phyloP scores from a whole-genome alignment of 1,140 invertebrate species.

The Drosophila sproati region DNA sequence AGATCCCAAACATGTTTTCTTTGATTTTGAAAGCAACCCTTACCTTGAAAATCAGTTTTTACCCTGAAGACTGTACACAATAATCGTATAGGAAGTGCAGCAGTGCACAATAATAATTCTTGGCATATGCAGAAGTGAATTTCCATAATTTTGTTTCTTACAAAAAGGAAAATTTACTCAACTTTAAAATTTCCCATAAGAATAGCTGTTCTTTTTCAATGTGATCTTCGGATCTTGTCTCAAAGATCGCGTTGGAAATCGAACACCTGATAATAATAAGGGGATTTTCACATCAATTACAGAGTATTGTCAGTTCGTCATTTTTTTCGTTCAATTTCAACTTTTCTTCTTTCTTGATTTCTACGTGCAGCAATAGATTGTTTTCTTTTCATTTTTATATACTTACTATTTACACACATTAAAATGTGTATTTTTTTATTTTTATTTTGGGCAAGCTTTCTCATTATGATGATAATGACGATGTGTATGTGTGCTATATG shows the following conservation, averaged over 20 bases:
- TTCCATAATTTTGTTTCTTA: too few relatives aligned
- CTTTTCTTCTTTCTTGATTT: conserved; percentile 19
- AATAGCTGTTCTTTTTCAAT: too few relatives aligned
- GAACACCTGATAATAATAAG: too few relatives aligned
- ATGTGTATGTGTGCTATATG: conserved; percentile 17
- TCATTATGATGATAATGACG: conserved; percentile 46
- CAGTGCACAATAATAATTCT: conserved; percentile 25
- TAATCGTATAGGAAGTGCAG: conserved; percentile 20
- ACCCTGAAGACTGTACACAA: conserved; percentile 33
- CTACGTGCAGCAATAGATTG: conserved; percentile 26
- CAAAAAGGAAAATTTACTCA: not conserved
- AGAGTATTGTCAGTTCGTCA: not conserved
- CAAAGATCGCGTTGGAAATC: too few relatives aligned
- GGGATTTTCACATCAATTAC: not conserved
- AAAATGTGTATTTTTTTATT: conserved; percentile 14
- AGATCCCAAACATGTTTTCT: conserved; percentile 26
- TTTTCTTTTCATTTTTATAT: conserved; percentile 27
- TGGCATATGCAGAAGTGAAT: not conserved
- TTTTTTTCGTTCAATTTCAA: not conserved
- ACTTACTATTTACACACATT: conserved; percentile 35
- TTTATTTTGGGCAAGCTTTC: conserved; percentile 60
- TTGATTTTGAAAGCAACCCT: conserved; percentile 31
- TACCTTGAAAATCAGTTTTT: conserved; percentile 10
- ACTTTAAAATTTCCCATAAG: not conserved
- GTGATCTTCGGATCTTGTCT: too few relatives aligned